Conservation (phyloP, 2,113 vertebrate species). For the Eolophus roseicapilla region DNA sequence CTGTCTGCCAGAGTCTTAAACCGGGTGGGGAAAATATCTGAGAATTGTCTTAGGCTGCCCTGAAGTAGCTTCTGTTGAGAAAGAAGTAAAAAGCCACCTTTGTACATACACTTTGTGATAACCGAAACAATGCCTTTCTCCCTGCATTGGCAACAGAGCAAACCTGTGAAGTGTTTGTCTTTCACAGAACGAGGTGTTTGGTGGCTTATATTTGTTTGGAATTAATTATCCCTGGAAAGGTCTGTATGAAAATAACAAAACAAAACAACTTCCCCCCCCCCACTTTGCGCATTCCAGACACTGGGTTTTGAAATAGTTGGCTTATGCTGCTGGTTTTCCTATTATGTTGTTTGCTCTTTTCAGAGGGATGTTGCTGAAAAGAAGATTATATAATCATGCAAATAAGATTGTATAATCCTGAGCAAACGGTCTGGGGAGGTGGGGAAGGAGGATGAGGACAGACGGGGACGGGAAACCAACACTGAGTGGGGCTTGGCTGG, state of each 20-base stretch:
- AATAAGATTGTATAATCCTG: conserved; percentile 62
- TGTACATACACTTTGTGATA: background rate
- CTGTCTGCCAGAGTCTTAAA: background rate
- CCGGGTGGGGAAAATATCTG: fast-evolving
- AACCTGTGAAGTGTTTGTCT: conserved; percentile 38
- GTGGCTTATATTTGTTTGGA: background rate
- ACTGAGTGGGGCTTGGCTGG: background rate
- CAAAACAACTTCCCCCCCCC: background rate
- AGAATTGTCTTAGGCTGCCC: background rate
- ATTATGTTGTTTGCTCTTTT: conserved; percentile 70
- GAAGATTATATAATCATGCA: conserved; percentile 76
- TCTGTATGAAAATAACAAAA: conserved; percentile 58
- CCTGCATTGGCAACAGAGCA: background rate
- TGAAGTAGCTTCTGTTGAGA: background rate
- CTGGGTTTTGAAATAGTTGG: conserved; percentile 63
- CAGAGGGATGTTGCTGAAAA: conserved; percentile 72
- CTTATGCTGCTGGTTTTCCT: conserved; percentile 54
- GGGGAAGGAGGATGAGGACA: background rate
- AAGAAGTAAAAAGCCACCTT: background rate
- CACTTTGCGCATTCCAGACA: conserved; percentile 53
- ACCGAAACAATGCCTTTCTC: background rate
- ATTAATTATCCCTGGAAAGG: conserved; percentile 56
- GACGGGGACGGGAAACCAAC: background rate
- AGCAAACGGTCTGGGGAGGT: conserved; percentile 31
- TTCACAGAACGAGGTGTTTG: conserved; percentile 1